Base-by-base conservation (phyloP, 2,797 vertebrate species). In the Leuciscus waleckii region DNA sequence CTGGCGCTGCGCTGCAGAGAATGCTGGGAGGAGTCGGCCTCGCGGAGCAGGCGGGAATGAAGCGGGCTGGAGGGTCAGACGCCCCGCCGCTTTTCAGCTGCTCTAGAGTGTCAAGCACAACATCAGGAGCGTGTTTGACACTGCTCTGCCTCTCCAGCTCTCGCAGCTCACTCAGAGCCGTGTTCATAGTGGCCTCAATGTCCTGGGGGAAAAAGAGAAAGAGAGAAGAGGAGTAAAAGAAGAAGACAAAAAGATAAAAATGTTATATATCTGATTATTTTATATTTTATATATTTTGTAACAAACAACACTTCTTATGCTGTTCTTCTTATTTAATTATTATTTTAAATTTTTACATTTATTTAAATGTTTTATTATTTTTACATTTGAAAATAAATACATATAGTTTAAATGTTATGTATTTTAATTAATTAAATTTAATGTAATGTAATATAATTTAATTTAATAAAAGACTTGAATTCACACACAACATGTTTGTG, bases 21-120 rank as follows among this genome's bases (percentile, higher is more conserved):
- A 87, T 95, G 94, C 5, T 94, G 82, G 84, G 87, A 85, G 0
- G 95, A 91, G 88, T 96, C 94, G 2, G 91, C n/a, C 86, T 99
- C 98, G 88, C 97, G 95, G 83, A 98, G 91, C 49, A 98, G 95
- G 86, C 98, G 97, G 7, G 97, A 94, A 93, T 99, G 98, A 88
- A 99, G 97, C 0, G 98, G 98, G 89, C 98, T 99, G 91, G 97
- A 99, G 49, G 98, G 98, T 90, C 98, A 0, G 98, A 99, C 0
- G 91, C 95, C 89, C 2, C 96, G 89, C 96, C 97, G 0, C 96
- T 96, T 91, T 99, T 99, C 88, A 99, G 94, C 82, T 98, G 98
- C 94, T 99, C 98, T 94, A 99, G 93, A 3, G 98, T 99, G 94
- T 99, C 98, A 14, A 99, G 96, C 58, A 99, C 98, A 69, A 99